Evolutionary conservation across 2,113 vertebrate species (phyloP), one percentile per base, ranked within the genome.

Genomic region (Mola mola): DNA sequence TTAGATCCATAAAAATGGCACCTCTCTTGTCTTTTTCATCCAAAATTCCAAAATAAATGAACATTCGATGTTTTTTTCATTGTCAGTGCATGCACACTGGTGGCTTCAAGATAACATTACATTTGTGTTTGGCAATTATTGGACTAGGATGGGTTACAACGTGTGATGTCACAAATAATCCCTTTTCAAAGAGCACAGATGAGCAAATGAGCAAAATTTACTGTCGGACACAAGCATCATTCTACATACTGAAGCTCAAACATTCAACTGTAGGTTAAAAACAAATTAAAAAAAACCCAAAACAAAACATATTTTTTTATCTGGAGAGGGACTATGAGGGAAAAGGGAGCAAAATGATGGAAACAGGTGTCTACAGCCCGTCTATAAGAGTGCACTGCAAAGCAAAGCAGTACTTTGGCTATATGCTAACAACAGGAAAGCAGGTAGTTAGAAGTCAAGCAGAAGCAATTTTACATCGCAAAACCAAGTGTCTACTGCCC

Each of bases 291-390:
- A n/a, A n/a, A n/a, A n/a, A n/a, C n/a, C n/a, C n/a, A n/a, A n/a
- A n/a, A n/a, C n/a, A n/a, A n/a, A n/a, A n/a, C n/a, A n/a, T n/a
- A n/a, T n/a, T n/a, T n/a, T n/a, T n/a, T n/a, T n/a, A n/a, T n/a
- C n/a, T n/a, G 13, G 31, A 13, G 13, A 34, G 13, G 1, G 5
- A 2, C 5, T 34, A 3, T 8, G 8, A 17, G 37, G 37, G 37
- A 44, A 48, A 56, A 10, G 8, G 25, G 33, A 51, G 42, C 11
- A 49, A 75, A 56, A 20, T 20, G 34, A 33, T 24, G 28, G 17
- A 20, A 61, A 57, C 9, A 56, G 25, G 6, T 8, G 34, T 21
- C 10, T 8, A 11, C 25, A 17, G 33, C 22, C 2, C 5, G 16
- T 41, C 38, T 38, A n/a, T 19, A 24, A 25, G 26, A 19, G 24